Percentiles rank a stretch among this genome's conserved stretches.
Evolutionary conservation across 2,797 vertebrate genomes (phyloP).

Genomic region (Chrysolophus pictus): DNA sequence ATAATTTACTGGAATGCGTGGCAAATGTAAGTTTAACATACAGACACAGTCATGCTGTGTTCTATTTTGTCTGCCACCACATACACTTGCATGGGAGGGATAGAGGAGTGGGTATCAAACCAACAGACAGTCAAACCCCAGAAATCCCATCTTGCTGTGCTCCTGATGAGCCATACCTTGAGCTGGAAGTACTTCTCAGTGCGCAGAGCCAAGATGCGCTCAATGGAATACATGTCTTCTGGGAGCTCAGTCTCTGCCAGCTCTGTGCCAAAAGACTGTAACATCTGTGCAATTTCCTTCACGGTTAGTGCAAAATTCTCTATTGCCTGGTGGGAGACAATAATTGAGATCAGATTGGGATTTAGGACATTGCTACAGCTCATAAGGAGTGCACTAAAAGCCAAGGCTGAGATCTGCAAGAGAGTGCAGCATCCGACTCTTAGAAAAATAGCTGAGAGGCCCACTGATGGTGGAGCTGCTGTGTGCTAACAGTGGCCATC

Average conservation of each 20-base stretch:
- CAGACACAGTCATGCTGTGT: fast-evolving
- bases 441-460: not conserved
- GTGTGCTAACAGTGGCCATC: not conserved
- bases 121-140: not conserved
- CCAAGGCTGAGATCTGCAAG: not conserved
- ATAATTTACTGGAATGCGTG: not conserved
- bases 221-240: slow-evolving; percentile 84
- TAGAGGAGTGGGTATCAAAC: not conserved
- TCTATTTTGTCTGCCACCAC: not conserved
- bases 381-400: fast-evolving
- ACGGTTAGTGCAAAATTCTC: slow-evolving; percentile 96
- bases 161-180: slow-evolving; percentile 82
- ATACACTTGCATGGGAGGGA: not conserved
- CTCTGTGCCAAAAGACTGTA: slow-evolving; percentile 94
- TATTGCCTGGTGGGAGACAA: slow-evolving; percentile 86
- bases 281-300: slow-evolving; percentile 96
- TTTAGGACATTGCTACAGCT: fast-evolving
- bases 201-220: slow-evolving; percentile 87
- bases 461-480: fast-evolving
- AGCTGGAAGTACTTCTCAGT: slow-evolving; percentile 90
- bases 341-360: not conserved
- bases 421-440: not conserved
- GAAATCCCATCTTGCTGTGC: not conserved
- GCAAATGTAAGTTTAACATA: not conserved
- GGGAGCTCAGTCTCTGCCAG: slow-evolving; percentile 91